Evolutionary conservation across 2,888 invertebrate species (phyloP), one percentile per base, ranked within the genome.

Genomic region (Cantharis lateralis): DNA sequence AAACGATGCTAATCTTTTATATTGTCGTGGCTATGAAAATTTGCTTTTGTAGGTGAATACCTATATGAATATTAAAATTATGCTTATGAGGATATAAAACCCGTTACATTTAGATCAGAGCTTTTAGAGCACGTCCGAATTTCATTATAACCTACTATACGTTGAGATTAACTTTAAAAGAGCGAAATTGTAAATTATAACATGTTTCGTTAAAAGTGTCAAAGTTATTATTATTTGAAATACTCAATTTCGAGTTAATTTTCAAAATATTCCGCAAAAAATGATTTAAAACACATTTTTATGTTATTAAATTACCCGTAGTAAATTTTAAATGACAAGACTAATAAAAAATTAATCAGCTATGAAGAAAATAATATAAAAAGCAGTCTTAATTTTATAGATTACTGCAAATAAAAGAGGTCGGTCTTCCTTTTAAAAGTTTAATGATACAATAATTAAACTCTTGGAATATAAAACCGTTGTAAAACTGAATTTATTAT

Each of bases 41-140:
- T 62, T 63, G 15, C 5, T 64, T 64, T 24, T 28, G 63, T 71
- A 63, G 71, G 26, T 66, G 24, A n/a, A 24, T 48, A 48, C 48
- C 28, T 63, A 66, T 72, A 72, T 64, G 32, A 63, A 18, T 72
- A 72, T 72, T 71, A 71, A 71, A 63, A 48, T 48, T 66, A 66
- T 66, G 72, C 61, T 61, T 64, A 64, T 26, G 28, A 64, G 71
- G 68, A 72, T 72, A 66, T 72, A 72, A 72, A 72, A 66, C 66
- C 68, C 68, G 72, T 68, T 72, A 61, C 64, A 62, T 66, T 66
- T 66, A 72, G 72, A 68, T 72, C 68, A 61, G 72, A 72, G 61
- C n/a, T 20, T 66, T 72, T 72, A 72, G 68, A 72, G 72, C 72
- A 72, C 72, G 72, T 72, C 72, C 72, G 72, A 64, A 72, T 72